Conservation (phyloP, 2,113 vertebrate genomes). For the Phalacrocorax pelagicus region DNA sequence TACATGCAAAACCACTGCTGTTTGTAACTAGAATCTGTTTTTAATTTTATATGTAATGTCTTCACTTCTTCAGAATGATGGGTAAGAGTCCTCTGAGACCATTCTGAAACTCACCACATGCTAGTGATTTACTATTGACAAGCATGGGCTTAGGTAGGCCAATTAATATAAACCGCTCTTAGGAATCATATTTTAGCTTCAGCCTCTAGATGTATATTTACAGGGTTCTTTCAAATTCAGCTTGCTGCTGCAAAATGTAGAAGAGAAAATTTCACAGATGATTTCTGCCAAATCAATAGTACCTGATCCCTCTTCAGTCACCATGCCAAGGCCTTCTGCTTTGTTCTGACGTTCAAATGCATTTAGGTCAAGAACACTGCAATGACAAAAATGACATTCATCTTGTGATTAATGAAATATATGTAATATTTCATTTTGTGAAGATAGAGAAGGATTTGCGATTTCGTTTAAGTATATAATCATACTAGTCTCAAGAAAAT, state of each 20-base stretch:
- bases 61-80: not conserved
- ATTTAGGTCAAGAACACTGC: constrained; percentile 93
- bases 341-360: constrained; percentile 97
- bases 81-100: not conserved
- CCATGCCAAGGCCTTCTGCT: constrained; percentile 96
- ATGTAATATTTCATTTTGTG: not conserved
- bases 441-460: not conserved
- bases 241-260: not conserved
- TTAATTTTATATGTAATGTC: not conserved
- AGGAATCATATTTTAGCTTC: not conserved
- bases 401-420: not conserved
- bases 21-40: not conserved
- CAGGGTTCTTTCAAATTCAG: not conserved
- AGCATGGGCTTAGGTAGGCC: not conserved
- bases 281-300: constrained; percentile 19
- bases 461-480: not conserved
- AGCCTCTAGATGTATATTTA: not conserved
- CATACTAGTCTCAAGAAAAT: not conserved
- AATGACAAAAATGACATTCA: not conserved
- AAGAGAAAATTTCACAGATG: not conserved
- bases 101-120: not conserved
- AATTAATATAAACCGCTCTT: not conserved
- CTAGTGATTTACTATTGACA: not conserved
- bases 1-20: not conserved
- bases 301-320: constrained; percentile 98